These are phyloP conservation scores for Calameuta idolon DNA, from an alignment of 2,888 invertebrate species.

Conservation along the genomic window DNA sequence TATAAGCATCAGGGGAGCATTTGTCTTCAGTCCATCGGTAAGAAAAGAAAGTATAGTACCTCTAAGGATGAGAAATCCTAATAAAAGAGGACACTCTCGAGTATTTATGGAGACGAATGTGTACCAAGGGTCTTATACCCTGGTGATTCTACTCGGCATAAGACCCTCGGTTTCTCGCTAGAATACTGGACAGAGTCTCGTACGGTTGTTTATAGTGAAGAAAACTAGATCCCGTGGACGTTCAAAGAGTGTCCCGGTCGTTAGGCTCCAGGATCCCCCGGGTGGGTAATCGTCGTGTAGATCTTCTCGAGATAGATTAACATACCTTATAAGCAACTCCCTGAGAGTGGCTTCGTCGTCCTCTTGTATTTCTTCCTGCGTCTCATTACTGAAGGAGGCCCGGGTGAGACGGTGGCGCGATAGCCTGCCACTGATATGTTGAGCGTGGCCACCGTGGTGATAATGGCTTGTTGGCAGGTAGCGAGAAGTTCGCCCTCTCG, in stretches of 20 bases:
- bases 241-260: neutral
- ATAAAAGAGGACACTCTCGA: neutral
- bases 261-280: neutral
- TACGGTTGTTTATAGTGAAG: neutral
- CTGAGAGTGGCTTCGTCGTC: constrained; percentile 93
- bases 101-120: neutral
- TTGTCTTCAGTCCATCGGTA: constrained; percentile 15
- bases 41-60: neutral
- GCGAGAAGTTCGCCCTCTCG: constrained; percentile 65
- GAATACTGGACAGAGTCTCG: neutral
- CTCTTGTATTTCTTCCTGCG: constrained; percentile 81
- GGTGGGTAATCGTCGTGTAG: neutral
- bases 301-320: neutral
- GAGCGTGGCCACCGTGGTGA: constrained; percentile 44
- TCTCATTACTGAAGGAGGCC: constrained; percentile 81
- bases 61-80: neutral
- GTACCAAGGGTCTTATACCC: neutral
- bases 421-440: constrained; percentile 55
- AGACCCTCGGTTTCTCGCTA: neutral
- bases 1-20: constrained; percentile 26
- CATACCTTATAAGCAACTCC: constrained; percentile 94
- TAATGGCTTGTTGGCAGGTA: constrained; percentile 60
- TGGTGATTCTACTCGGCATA: neutral
- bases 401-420: constrained; percentile 66
- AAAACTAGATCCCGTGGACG: neutral